A percentile compares a stretch with the other conserved stretches of the same genome.
Evolutionary conservation across 2,888 invertebrate species (phyloP).

Genomic region (Drosophila testacea): DNA sequence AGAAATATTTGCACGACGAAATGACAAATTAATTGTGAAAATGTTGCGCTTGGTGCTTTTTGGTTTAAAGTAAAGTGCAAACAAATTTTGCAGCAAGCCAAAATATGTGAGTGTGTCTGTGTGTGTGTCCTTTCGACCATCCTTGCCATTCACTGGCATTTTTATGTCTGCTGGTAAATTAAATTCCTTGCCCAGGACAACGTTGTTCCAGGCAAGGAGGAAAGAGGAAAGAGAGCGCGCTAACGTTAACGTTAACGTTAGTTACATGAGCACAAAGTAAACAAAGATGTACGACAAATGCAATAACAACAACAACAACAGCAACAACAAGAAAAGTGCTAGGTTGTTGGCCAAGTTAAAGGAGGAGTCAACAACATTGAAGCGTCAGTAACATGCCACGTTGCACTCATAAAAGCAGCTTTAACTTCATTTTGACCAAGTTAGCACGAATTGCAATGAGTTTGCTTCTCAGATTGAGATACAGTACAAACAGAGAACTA

Average conservation of each 20-base stretch:
- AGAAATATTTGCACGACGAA: slow-evolving; percentile 57
- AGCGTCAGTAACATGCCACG: slow-evolving; percentile 55
- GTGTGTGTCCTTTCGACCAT: slow-evolving; percentile 4
- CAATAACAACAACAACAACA: slow-evolving; percentile 42
- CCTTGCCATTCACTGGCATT: slow-evolving; percentile 8
- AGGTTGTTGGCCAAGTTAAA: slow-evolving; percentile 14
- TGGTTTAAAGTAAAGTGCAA: slow-evolving; percentile 49
- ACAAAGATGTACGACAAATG: slow-evolving; percentile 75
- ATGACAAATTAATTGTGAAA: slow-evolving; percentile 71
- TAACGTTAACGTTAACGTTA: slow-evolving; percentile 52
- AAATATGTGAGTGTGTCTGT: slow-evolving; percentile 42
- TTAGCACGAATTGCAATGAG: slow-evolving; percentile 15
- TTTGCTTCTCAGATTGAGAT: slow-evolving; percentile 6
- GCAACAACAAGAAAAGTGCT: slow-evolving; percentile 13
- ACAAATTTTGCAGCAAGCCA: slow-evolving; percentile 64
- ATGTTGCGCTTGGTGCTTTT: slow-evolving; percentile 41
- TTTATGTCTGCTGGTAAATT: slow-evolving; percentile 68
- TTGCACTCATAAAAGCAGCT: slow-evolving; percentile 66
- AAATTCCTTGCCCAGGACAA: slow-evolving; percentile 63
- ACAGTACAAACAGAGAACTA: neutral
- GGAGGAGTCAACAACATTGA: slow-evolving; percentile 28
- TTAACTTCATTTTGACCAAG: slow-evolving; percentile 56
- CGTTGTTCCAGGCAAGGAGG: slow-evolving; percentile 13
- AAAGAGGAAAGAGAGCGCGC: slow-evolving; percentile 1
- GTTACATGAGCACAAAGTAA: slow-evolving; percentile 69